Evolutionary conservation across 2,113 vertebrate species (phyloP).

Genomic region (Atlantisia rogersi): DNA sequence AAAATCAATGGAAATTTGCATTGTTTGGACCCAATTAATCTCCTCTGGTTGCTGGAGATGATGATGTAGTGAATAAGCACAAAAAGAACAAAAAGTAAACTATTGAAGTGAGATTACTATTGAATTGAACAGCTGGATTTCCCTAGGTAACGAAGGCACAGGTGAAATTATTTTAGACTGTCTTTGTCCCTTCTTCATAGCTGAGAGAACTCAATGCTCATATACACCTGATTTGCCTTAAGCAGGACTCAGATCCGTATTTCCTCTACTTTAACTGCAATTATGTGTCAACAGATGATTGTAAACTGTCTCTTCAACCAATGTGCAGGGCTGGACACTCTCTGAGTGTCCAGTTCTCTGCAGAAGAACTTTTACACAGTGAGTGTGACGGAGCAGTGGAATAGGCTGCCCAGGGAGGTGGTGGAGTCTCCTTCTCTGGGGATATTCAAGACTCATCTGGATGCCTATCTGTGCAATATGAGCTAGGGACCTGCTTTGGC

Average conservation of each 20-base stretch:
- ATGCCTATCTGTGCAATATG: too few species aligned
- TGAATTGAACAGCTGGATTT: not conserved
- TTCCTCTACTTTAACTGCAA: not conserved
- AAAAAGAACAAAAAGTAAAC: not conserved
- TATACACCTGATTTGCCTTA: not conserved
- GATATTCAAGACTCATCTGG: too few species aligned
- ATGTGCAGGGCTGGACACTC: accelerated
- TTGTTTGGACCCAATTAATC: not conserved
- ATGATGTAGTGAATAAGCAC: not conserved
- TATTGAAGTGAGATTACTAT: not conserved
- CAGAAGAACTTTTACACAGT: too few species aligned
- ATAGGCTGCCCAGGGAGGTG: too few species aligned
- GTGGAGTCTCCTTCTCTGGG: too few species aligned
- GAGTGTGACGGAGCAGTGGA: too few species aligned
- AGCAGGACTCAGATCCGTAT: not conserved
- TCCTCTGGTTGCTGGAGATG: not conserved
- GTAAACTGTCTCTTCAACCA: not conserved
- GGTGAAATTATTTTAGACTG: not conserved
- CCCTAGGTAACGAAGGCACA: not conserved
- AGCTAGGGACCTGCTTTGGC: too few species aligned
- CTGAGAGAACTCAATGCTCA: not conserved
- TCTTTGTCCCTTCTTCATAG: not conserved
- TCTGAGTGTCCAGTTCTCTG: not conserved
- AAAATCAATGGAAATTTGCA: not conserved
- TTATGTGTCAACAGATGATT: not conserved